A percentile compares a stretch with the other conserved stretches of the same genome.
phyloP scores from a whole-genome alignment of 1,140 invertebrate species.

The Ceratina australensis region DNA sequence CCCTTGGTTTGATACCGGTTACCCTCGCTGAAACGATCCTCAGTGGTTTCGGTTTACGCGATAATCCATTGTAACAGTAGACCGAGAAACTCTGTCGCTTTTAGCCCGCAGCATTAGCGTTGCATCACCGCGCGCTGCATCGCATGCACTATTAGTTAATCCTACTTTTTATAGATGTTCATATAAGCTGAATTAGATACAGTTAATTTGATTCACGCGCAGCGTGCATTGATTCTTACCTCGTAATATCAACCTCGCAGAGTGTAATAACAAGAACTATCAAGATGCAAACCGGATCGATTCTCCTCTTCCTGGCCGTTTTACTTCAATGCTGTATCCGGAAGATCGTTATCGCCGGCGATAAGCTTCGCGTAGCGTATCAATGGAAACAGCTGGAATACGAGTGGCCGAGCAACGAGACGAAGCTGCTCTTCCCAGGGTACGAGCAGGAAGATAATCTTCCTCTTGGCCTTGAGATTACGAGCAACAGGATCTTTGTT shows the following conservation, averaged over 20 bases:
- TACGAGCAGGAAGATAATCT: conserved; percentile 84
- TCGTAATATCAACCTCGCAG: background rate
- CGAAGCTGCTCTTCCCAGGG: conserved; percentile 65
- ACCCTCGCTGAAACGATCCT: too few relatives aligned
- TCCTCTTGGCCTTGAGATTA: conserved; percentile 85
- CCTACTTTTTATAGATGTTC: too few relatives aligned
- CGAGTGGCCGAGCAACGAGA: conserved; percentile 81
- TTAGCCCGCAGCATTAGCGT: too few relatives aligned
- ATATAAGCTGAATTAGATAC: too few relatives aligned
- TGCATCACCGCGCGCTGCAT: too few relatives aligned
- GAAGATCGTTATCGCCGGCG: conserved; percentile 76
- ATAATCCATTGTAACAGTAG: too few relatives aligned
- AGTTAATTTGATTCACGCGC: too few relatives aligned
- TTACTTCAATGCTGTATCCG: conserved; percentile 11
- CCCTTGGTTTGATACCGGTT: too few relatives aligned
- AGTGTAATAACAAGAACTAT: too few relatives aligned
- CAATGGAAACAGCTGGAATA: conserved; percentile 88
- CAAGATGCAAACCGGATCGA: conserved; percentile 29
- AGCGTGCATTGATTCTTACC: background rate
- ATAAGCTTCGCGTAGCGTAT: conserved; percentile 84
- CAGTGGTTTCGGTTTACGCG: too few relatives aligned
- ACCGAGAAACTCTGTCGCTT: too few relatives aligned
- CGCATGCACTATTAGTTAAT: too few relatives aligned
- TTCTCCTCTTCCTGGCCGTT: conserved; percentile 18
- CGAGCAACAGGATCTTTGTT: conserved; percentile 83